Percentiles rank a stretch among this genome's conserved stretches.
These are phyloP conservation scores for Novumbra hubbsi DNA, from an alignment of 2,797 vertebrate species.

Conservation along the genomic window DNA sequence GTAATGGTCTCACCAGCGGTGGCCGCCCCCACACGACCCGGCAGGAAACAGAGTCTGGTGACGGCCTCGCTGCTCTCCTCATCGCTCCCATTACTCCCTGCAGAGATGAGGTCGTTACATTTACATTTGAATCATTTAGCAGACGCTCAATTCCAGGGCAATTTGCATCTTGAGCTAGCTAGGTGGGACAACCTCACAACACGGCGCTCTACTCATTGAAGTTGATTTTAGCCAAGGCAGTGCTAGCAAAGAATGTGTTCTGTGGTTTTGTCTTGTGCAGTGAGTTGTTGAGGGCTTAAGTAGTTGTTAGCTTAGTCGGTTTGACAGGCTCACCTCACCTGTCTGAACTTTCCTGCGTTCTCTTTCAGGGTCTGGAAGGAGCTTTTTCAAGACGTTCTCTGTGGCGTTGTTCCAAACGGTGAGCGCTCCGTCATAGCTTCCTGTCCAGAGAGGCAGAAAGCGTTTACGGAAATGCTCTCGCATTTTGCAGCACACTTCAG, in stretches of 20 bases:
- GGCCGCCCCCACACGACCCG: conserved; percentile 54
- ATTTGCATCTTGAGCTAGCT: too few relatives aligned
- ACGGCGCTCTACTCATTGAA: too few relatives aligned
- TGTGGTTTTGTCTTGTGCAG: too few relatives aligned
- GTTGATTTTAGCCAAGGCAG: too few relatives aligned
- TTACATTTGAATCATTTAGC: too few relatives aligned
- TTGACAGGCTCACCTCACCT: background rate
- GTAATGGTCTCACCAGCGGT: conserved; percentile 23
- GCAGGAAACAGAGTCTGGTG: conserved; percentile 73
- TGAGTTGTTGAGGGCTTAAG: background rate
- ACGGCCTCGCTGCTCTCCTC: conserved; percentile 58
- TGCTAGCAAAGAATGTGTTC: too few relatives aligned
- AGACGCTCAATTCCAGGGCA: too few relatives aligned
- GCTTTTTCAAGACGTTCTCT: conserved; percentile 69
- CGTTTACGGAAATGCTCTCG: background rate
- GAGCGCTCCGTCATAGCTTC: conserved; percentile 75
- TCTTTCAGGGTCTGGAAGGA: conserved; percentile 42
- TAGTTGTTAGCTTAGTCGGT: background rate
- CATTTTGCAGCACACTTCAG: background rate
- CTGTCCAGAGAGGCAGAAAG: conserved; percentile 49
- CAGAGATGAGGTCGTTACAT: background rate
- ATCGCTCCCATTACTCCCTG: conserved; percentile 20
- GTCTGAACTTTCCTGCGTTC: conserved; percentile 27
- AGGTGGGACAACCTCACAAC: too few relatives aligned
- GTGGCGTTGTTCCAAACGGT: conserved; percentile 77